Evolutionary conservation across 2,797 vertebrate species (phyloP), one percentile per base, ranked within the genome.

Genomic region (Eurystomus glaucurus): DNA sequence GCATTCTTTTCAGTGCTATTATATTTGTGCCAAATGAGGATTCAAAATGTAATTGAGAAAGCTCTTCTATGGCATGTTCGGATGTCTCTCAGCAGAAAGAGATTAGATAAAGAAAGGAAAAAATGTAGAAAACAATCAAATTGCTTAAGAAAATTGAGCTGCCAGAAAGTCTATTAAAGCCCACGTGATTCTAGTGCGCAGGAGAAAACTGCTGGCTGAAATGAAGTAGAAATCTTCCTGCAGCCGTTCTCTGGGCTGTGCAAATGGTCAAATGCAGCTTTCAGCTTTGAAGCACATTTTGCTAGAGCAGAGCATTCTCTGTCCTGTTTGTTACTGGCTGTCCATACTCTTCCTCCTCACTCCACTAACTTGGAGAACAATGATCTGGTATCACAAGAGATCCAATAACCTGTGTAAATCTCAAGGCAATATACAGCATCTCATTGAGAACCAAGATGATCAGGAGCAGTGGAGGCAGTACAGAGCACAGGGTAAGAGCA

Each of bases 41-140:
- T 79, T 90, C 85, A 81, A 86, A 85, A 84, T 58, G 45, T 58
- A 82, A 72, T 58, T 55, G 93, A 69, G 72, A 93, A 86, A 84
- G 58, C 22, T 96, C 33, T 92, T 90, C 58, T 81, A 79, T 81
- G 35, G 31, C 45, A 35, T 5, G 9, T 71, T 64, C 31, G 78
- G 51, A 29, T 54, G 35, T 79, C 35, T 84, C 52, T 76, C 66
- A 88, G 91, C 45, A 92, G 65, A 74, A 76, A 55, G 41, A 25
- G 35, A 43, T 55, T 58, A 68, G 31, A 16, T 55, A 25, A 88
- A 76, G 68, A 92, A 83, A 91, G 39, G 39, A 81, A 74, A 39
- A 82, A 75, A 58, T 22, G 20, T n/a, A 69, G 50, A 80, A 88
- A 88, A 60, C 18, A 61, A 45, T 65, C n/a, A 76, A 86, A 92